Evolutionary conservation across 2,113 vertebrate genomes (phyloP).

Genomic region (Scalopus aquaticus): DNA sequence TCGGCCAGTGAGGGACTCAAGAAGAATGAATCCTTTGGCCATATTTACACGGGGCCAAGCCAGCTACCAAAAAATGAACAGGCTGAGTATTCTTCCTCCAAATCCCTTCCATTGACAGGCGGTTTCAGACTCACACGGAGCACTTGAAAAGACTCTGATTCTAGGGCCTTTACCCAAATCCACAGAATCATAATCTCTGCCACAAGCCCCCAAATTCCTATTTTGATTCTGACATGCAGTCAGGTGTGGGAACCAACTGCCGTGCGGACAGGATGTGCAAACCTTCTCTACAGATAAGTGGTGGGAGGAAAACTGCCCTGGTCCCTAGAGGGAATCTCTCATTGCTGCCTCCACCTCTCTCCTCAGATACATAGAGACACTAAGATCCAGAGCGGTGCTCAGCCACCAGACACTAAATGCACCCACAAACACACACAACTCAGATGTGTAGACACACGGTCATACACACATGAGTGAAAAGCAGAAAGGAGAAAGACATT

Average conservation of each 20-base stretch:
- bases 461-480: neutral
- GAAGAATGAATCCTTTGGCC: neutral
- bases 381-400: neutral
- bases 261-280: neutral
- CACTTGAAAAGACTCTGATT: neutral
- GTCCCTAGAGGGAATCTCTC: neutral
- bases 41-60: neutral
- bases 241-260: neutral
- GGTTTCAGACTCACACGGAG: neutral
- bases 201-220: neutral
- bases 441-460: neutral
- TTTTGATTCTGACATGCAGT: neutral
- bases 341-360: neutral
- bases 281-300: neutral
- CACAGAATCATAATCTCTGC: neutral
- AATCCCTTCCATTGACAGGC: neutral
- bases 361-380: neutral
- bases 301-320: neutral
- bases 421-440: neutral
- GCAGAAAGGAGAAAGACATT: neutral
- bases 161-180: slow-evolving; percentile 24
- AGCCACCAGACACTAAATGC: neutral
- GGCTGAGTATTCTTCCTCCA: neutral
- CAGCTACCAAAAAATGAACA: neutral
- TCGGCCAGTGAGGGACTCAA: neutral